Conservation (phyloP, 2,797 vertebrate genomes). For the Sebastes trivittatus region DNA sequence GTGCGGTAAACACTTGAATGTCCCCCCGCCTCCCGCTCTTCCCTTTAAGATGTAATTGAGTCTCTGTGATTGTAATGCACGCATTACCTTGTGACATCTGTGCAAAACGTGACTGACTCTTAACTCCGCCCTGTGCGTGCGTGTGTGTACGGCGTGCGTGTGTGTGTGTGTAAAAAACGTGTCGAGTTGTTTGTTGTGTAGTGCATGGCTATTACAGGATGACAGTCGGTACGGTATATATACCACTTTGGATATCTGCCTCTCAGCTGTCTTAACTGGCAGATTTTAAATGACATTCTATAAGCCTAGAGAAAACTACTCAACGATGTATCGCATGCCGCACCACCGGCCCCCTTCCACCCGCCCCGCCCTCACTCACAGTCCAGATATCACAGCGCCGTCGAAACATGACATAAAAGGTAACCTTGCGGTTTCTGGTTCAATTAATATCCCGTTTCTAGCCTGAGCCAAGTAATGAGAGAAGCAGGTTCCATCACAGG, state of each 20-base stretch:
- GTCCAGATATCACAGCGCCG: slow-evolving; percentile 70
- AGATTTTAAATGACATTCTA: slow-evolving; percentile 67
- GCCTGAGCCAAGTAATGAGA: slow-evolving; percentile 73
- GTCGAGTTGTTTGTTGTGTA: slow-evolving; percentile 69
- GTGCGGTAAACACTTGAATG: slow-evolving; percentile 45
- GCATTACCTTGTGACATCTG: slow-evolving; percentile 69
- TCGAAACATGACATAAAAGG: slow-evolving; percentile 76
- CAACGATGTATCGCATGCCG: slow-evolving; percentile 64
- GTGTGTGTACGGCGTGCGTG: neutral
- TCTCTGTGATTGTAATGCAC: slow-evolving; percentile 71
- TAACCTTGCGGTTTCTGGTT: slow-evolving; percentile 82
- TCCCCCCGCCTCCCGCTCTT: slow-evolving; percentile 32
- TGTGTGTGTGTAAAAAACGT: slow-evolving; percentile 42
- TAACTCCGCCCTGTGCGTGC: slow-evolving; percentile 47
- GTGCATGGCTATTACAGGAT: slow-evolving; percentile 73
- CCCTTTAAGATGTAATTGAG: slow-evolving; percentile 72
- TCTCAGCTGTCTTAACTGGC: slow-evolving; percentile 65
- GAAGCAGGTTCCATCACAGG: slow-evolving; percentile 71
- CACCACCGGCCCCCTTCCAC: slow-evolving; percentile 14
- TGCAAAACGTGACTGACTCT: slow-evolving; percentile 64
- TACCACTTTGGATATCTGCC: slow-evolving; percentile 64
- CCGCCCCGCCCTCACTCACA: slow-evolving; percentile 15
- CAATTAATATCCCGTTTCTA: slow-evolving; percentile 79
- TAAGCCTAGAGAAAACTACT: slow-evolving; percentile 69
- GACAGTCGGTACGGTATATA: slow-evolving; percentile 44